A percentile compares a stretch with the other conserved stretches of the same genome.
These are phyloP conservation scores for Amphipoea lucens DNA, from an alignment of 2,888 invertebrate species.

Conservation along the genomic window DNA sequence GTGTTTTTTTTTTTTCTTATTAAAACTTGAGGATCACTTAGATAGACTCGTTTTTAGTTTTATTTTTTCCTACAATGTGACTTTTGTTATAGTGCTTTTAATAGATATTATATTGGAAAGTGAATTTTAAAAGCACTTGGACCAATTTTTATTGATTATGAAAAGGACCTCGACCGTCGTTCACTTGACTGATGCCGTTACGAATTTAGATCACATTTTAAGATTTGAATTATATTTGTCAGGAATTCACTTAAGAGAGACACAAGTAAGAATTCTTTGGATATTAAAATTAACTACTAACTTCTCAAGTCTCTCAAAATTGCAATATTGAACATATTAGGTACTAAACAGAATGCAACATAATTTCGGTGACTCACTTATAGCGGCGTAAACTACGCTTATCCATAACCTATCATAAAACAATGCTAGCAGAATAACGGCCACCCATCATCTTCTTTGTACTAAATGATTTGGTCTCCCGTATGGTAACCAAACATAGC, in stretches of 20 bases:
- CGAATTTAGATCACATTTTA: no score
- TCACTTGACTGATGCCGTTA: not conserved
- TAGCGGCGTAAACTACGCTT: not conserved
- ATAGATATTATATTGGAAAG: not conserved
- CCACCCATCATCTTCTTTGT: not conserved
- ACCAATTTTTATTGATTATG: not conserved
- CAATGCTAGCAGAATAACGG: not conserved
- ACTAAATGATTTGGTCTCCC: not conserved
- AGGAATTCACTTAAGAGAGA: not conserved
- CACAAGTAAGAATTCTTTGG: not conserved
- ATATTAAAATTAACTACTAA: not conserved
- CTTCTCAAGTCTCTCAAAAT: not conserved
- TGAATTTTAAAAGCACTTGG: slow-evolving; percentile 2
- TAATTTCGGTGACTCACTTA: not conserved
- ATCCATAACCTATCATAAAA: not conserved
- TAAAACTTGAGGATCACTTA: not conserved
- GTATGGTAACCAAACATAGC: slow-evolving; percentile 12
- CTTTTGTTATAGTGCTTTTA: not conserved
- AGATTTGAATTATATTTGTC: not conserved
- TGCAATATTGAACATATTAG: not conserved
- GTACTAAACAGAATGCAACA: not conserved
- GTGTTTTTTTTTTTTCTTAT: not conserved
- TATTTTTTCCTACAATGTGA: not conserved
- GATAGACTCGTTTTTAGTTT: not conserved
- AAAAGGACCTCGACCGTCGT: no score